These are phyloP conservation scores for Abramis brama DNA, from an alignment of 2,113 vertebrate species.

Conservation along the genomic window DNA sequence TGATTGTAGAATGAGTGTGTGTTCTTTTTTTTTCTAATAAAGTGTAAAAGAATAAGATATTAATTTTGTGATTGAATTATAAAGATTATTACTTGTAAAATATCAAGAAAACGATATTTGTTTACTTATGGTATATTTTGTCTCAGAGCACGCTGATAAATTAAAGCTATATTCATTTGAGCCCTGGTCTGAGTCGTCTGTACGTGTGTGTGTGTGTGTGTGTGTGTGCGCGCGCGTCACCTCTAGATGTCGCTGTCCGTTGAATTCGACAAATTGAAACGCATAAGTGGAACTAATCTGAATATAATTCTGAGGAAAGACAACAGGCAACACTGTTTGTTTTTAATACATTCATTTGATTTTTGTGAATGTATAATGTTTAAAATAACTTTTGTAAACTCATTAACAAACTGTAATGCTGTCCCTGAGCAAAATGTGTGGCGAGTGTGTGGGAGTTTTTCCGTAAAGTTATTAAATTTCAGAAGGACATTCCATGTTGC, in stretches of 20 bases:
- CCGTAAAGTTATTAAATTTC: not conserved
- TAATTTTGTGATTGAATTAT: conserved; percentile 20
- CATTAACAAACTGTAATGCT: not conserved
- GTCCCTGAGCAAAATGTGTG: not conserved
- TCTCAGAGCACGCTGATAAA: conserved; percentile 36
- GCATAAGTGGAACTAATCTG: not conserved
- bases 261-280: not conserved
- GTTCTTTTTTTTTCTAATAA: conserved; percentile 23
- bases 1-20: not conserved
- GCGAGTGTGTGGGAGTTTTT: not conserved
- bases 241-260: conserved; percentile 4
- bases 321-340: not conserved
- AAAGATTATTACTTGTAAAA: conserved; percentile 19
- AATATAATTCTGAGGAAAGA: not conserved
- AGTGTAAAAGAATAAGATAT: not conserved
- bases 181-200: not conserved
- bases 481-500: too few species aligned
- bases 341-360: too few species aligned
- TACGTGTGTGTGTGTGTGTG: too few species aligned
- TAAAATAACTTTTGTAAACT: not conserved
- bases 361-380: not conserved
- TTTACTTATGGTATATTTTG: conserved; percentile 43
- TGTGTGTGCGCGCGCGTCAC: too few species aligned
- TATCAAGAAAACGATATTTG: conserved; percentile 8
- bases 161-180: conserved; percentile 41